Base-by-base conservation (phyloP, 2,113 vertebrate genomes). In the Todiramphus chloris region DNA sequence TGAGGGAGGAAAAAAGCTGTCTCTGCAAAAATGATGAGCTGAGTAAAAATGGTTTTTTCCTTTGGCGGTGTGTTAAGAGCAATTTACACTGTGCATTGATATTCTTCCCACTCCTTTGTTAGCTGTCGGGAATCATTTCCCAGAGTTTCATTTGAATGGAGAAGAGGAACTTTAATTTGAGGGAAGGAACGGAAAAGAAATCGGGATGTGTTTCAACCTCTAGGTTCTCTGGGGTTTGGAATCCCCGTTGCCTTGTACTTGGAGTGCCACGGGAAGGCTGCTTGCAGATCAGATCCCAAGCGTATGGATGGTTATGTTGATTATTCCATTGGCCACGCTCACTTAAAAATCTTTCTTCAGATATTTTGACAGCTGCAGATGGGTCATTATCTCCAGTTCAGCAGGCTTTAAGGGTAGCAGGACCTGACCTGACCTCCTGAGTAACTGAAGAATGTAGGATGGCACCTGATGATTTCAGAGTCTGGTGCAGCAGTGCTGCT, bases 11-110 rank as follows among this genome's bases (percentile, higher is more conserved):
- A 82, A 94, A 94, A 90, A 74, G 39, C 76, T 77, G 56, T 78
- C 78, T 87, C 75, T 86, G 75, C 76, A 86, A 84, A 94, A 96
- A 62, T 30, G 28, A 80, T 95, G 76, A 94, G 80, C 89, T 81
- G 25, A 87, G 43, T 75, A 72, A 75, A 89, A 85, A 76, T 76
- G 6, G 27, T 31, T 80, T 85, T 92, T 86, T 78, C 50, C 83
- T 92, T 87, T 66, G 43, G 43, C 6, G 6, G 17, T 82, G 31
- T 60, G 81, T 81, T 94, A 88, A 91, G 43, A 95, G 41, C 60
- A 50, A 39, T 85, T 87, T 88, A 56, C 4, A 1, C 19, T 17
- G 25, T 64, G 80, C 69, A 64, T 72, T 88, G 82, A 64, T 91
- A 50, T 67, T 86, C 44, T 91, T 89, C 64, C 46, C 30, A 43